Conservation (phyloP, 2,113 vertebrate genomes). For the Triplophysa rosa region DNA sequence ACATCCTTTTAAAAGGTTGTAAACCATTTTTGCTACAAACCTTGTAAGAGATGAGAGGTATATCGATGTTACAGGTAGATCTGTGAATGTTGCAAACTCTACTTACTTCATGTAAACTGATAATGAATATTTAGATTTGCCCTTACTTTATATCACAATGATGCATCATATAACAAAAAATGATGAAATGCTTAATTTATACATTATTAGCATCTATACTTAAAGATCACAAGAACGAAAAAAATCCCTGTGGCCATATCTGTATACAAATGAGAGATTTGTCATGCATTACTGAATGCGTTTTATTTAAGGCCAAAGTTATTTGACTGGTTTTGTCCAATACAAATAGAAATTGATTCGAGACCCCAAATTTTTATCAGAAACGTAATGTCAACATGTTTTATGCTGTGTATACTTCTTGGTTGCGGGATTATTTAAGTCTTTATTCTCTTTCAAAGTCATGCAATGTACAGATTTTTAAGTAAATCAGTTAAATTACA, state of each 20-base stretch:
- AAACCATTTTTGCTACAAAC: conserved; percentile 76
- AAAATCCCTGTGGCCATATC: background rate
- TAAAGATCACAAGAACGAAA: background rate
- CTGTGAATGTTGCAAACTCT: conserved; percentile 86
- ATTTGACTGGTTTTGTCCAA: no score
- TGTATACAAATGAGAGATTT: no score
- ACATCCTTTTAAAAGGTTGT: conserved; percentile 86
- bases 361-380: no score
- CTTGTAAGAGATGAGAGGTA: conserved; percentile 94
- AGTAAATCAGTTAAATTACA: background rate
- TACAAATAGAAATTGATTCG: no score
- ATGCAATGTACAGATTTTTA: conserved; percentile 6
- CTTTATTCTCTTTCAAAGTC: background rate
- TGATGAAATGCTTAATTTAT: background rate
- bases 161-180: conserved; percentile 6
- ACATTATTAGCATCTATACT: background rate
- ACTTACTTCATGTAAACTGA: conserved; percentile 68
- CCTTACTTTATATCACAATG: conserved; percentile 21
- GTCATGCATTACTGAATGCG: no score
- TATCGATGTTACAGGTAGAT: conserved; percentile 96
- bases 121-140: conserved; percentile 5
- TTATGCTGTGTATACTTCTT: no score
- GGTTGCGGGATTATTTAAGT: no score
- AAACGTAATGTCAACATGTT: no score
- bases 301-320: no score